Percentiles rank a stretch among this genome's conserved stretches.
phyloP scores from a whole-genome alignment of 2,888 invertebrate species.

The Nomada fabriciana region DNA sequence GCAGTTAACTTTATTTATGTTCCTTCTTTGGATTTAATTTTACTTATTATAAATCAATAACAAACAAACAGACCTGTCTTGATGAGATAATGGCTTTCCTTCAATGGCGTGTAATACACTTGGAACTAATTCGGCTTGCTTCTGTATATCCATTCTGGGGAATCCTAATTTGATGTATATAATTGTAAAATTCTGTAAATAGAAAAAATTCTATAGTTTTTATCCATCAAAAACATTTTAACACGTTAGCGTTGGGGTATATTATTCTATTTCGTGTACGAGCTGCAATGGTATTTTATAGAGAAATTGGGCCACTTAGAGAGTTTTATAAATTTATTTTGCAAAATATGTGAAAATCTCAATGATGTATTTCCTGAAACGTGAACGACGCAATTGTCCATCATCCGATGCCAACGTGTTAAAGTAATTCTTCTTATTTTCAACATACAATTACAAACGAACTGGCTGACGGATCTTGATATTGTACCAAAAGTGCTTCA shows the following conservation, averaged over 20 bases:
- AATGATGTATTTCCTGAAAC: background rate
- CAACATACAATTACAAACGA: conserved; percentile 91
- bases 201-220: conserved; percentile 50
- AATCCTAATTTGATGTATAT: conserved; percentile 97
- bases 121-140: conserved; percentile 91
- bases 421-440: conserved; percentile 1
- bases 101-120: conserved; percentile 91
- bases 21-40: background rate
- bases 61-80: conserved; percentile 90
- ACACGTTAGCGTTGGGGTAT: background rate
- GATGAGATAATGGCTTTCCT: conserved; percentile 92
- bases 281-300: too few species aligned
- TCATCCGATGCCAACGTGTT: background rate
- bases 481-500: conserved; percentile 92
- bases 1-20: conserved; percentile 3
- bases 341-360: too few species aligned
- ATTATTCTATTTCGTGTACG: too few species aligned
- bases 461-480: conserved; percentile 91
- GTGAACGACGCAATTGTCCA: background rate
- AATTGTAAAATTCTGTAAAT: conserved; percentile 94
- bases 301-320: too few species aligned
- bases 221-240: background rate
- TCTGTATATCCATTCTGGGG: conserved; percentile 90
- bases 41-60: conserved; percentile 16
- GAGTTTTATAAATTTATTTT: too few species aligned